Conservation (phyloP, 2,888 invertebrate genomes). For the Lutraria lutraria region DNA sequence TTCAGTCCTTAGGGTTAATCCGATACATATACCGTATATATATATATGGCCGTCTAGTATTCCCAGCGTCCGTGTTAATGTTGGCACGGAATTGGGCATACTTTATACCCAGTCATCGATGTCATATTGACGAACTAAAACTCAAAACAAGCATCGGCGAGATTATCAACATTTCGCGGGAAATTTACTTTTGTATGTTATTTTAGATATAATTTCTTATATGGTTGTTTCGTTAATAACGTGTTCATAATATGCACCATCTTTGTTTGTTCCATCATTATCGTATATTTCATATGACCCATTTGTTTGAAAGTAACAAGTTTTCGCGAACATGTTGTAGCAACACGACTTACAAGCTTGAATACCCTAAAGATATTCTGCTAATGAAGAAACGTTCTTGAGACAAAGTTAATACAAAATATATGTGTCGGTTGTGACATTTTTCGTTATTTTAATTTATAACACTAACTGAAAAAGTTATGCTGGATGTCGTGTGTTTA, state of each 20-base stretch:
- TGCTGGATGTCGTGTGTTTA: too few species aligned
- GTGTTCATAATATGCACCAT: neutral
- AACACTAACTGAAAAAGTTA: too few species aligned
- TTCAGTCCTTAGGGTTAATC: too few species aligned
- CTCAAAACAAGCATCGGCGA: constrained; percentile 20
- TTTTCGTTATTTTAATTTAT: too few species aligned
- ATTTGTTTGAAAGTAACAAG: neutral
- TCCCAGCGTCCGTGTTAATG: neutral
- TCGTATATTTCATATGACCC: neutral
- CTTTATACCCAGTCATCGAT: neutral
- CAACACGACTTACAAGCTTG: too few species aligned
- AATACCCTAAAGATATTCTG: too few species aligned
- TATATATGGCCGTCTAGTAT: too few species aligned
- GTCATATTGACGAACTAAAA: neutral
- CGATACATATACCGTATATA: too few species aligned
- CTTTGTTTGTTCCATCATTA: neutral
- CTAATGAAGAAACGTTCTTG: too few species aligned
- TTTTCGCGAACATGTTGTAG: constrained; percentile 11
- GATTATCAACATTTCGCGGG: constrained; percentile 3
- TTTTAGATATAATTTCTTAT: neutral
- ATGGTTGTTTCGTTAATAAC: neutral
- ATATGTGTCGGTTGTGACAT: too few species aligned
- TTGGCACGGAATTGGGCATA: neutral
- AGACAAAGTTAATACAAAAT: too few species aligned
- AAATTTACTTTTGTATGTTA: neutral